A percentile compares a stretch with the other conserved stretches of the same genome.
Evolutionary conservation across 2,113 vertebrate species (phyloP).

Genomic region (Melierax canorus): DNA sequence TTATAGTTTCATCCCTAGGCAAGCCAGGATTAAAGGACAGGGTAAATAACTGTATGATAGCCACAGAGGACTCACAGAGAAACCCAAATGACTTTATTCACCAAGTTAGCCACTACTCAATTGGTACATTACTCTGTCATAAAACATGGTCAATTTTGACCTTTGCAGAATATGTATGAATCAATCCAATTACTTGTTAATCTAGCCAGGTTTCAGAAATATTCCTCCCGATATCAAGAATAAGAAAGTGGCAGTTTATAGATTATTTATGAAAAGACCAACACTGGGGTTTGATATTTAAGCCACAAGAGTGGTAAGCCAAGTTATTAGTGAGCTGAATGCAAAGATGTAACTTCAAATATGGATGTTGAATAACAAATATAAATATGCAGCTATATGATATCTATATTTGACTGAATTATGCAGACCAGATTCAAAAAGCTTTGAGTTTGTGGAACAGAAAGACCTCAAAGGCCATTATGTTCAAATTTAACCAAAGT

Average conservation of each 20-base stretch:
- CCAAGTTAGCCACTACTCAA: not conserved
- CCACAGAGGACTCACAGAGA: not conserved
- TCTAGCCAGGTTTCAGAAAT: not conserved
- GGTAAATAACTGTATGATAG: not conserved
- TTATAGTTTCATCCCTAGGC: not conserved
- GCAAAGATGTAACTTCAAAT: not conserved
- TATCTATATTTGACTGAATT: not conserved
- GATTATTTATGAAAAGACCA: not conserved
- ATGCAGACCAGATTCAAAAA: not conserved
- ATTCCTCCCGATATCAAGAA: not conserved
- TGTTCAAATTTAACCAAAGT: not conserved
- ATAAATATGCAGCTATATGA: not conserved
- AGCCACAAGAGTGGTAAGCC: not conserved
- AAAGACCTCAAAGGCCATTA: not conserved
- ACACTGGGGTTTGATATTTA: not conserved
- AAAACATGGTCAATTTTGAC: not conserved
- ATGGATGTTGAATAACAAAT: not conserved
- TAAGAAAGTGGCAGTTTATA: not conserved
- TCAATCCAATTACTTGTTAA: not conserved
- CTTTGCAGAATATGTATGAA: not conserved
- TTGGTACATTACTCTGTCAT: not conserved
- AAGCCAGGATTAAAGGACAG: not conserved
- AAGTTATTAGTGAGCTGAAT: not conserved
- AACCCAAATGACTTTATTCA: not conserved
- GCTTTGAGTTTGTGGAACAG: not conserved